A percentile compares a stretch with the other conserved stretches of the same genome.
Evolutionary conservation across 2,113 vertebrate species (phyloP).

Genomic region (Leptocoma aspasia): DNA sequence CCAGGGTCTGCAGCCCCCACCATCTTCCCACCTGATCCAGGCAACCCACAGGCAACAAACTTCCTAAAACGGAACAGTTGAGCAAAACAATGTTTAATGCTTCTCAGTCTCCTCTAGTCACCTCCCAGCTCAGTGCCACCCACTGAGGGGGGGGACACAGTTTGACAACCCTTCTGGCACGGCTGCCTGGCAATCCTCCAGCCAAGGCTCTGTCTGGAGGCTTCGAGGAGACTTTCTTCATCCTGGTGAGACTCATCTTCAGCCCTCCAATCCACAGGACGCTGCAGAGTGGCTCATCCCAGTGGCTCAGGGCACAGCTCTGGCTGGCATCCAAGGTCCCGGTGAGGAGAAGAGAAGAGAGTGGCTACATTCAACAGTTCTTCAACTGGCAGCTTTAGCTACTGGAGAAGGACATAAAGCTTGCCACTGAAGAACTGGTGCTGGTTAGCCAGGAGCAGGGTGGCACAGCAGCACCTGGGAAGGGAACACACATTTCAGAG

Average conservation of each 20-base stretch:
- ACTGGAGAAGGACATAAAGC: constrained; percentile 96
- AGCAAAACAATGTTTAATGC: constrained; percentile 38
- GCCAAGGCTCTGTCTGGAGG: not conserved
- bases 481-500: constrained; percentile 19
- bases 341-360: constrained; percentile 72
- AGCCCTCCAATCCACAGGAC: not conserved
- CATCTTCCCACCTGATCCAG: not conserved
- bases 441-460: constrained; percentile 84
- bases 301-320: fast-evolving
- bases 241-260: not conserved
- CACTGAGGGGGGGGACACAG: fast-evolving
- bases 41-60: not conserved
- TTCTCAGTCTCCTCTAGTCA: not conserved
- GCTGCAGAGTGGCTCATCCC: not conserved
- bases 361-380: constrained; percentile 99
- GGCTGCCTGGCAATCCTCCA: not conserved
- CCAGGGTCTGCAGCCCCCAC: not conserved
- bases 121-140: not conserved
- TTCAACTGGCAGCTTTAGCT: constrained; percentile 99
- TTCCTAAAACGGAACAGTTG: not conserved
- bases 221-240: not conserved
- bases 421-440: constrained; percentile 99
- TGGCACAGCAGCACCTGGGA: not conserved
- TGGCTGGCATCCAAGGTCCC: not conserved
- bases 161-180: not conserved